Base-by-base conservation (phyloP, 1,140 invertebrate genomes). In the Aplysia californica region DNA sequence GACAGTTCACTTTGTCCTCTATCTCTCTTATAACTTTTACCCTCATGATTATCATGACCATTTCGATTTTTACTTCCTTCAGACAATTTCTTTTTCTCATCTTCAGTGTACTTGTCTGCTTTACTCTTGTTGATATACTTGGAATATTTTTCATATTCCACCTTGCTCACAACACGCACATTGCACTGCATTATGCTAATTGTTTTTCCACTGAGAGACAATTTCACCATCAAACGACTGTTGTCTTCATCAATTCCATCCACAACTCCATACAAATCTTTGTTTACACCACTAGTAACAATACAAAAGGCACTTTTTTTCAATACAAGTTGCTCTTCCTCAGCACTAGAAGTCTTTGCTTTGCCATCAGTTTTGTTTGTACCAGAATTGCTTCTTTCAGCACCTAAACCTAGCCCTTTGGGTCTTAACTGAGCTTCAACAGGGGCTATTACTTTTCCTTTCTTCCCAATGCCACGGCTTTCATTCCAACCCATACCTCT, bases 401-500 rank as follows among this genome's bases (percentile, higher is more conserved):
- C 97, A 3, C 97, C 97, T 39, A 99, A 89, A 0, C 97, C 97
- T 87, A 98, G 92, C 4, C 97, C 97, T 91, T 95, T 96, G 0
- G 96, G 96, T 77, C 97, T 90, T 31, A 95, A 79, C 80, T 91
- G 89, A 35, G 93, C 93, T 82, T 92, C 89, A 77, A 91, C 83
- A 59, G 92, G 87, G 69, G 88, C 84, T 5, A 93, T 89, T 44
- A 91, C 56, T 84, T 91, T 92, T 80, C 90, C 89, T 88, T 92
- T 92, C 75, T 85, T 87, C 0, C 92, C 94, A 85, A 93, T 94
- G 81, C 92, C 95, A 91, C 93, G 93, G 38, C 90, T 93, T 79
- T 94, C 92, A 80, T 93, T 92, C 96, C 96, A 98, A 0, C 97
- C 97, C 97, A 98, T 98, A 41, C 97, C 97, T 83, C 96, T 90